These are phyloP conservation scores for Parnassius mnemosyne DNA, from an alignment of 2,888 invertebrate species.

Conservation along the genomic window DNA sequence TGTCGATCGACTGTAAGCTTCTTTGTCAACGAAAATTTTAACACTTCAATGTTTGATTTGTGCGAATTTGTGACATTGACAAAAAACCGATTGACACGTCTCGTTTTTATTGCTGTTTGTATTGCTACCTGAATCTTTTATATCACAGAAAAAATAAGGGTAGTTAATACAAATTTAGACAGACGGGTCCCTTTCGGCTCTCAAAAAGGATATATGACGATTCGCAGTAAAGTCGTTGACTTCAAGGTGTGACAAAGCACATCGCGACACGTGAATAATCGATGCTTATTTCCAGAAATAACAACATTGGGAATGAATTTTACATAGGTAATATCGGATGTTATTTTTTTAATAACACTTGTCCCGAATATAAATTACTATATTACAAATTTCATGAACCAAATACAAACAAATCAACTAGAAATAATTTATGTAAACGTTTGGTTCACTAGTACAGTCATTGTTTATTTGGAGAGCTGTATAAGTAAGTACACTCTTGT, in stretches of 20 bases:
- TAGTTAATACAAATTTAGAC: conserved; percentile 54
- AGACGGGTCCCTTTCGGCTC: conserved; percentile 51
- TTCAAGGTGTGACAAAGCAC: conserved; percentile 56
- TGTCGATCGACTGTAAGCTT: conserved; percentile 58
- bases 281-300: conserved; percentile 52
- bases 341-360: no score
- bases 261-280: conserved; percentile 55
- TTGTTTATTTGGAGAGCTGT: no score
- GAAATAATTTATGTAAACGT: no score
- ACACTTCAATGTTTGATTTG: conserved; percentile 80
- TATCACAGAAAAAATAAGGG: conserved; percentile 57
- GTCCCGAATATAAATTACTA: no score
- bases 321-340: no score
- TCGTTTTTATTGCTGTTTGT: conserved; percentile 76
- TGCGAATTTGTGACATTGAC: conserved; percentile 68
- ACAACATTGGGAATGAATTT: neutral
- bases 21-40: conserved; percentile 70
- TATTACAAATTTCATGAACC: no score
- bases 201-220: conserved; percentile 54
- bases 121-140: conserved; percentile 72
- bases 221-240: conserved; percentile 61
- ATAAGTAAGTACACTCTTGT: neutral
- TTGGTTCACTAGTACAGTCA: no score
- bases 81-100: conserved; percentile 75
- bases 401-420: no score